Evolutionary conservation across 2,888 invertebrate species (phyloP).

Genomic region (Orchesella flavescens): DNA sequence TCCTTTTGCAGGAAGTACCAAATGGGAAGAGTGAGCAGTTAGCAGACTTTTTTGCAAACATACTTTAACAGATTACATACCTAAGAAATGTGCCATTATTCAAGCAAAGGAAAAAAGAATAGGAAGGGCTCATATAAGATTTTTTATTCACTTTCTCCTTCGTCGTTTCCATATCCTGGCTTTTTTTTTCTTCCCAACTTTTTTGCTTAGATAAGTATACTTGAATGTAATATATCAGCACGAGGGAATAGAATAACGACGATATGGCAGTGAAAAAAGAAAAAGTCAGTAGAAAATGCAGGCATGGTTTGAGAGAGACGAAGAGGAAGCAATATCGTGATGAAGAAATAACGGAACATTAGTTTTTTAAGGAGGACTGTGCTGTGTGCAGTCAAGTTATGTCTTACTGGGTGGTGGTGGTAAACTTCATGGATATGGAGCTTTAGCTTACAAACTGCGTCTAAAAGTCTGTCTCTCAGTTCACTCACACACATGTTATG

Average conservation of each 20-base stretch:
- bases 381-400: not conserved
- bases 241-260: not conserved
- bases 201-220: constrained; percentile 25
- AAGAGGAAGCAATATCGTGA: constrained; percentile 43
- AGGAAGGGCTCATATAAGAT: constrained; percentile 18
- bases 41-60: constrained; percentile 27
- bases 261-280: constrained; percentile 2
- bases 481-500: not conserved
- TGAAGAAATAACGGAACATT: constrained; percentile 53
- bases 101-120: constrained; percentile 11
- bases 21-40: constrained; percentile 12
- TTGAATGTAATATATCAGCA: constrained; percentile 20
- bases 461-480: not conserved
- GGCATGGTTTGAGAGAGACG: not conserved
- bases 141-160: constrained; percentile 17
- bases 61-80: constrained; percentile 25
- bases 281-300: not conserved
- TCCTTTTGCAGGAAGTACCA: no score
- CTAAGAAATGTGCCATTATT: constrained; percentile 6
- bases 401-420: no score
- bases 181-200: constrained; percentile 10
- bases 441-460: not conserved
- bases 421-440: not conserved
- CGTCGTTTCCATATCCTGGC: not conserved
- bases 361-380: constrained; percentile 29